Base-by-base conservation (phyloP, 2,888 invertebrate species). In the Eulithis testata region DNA sequence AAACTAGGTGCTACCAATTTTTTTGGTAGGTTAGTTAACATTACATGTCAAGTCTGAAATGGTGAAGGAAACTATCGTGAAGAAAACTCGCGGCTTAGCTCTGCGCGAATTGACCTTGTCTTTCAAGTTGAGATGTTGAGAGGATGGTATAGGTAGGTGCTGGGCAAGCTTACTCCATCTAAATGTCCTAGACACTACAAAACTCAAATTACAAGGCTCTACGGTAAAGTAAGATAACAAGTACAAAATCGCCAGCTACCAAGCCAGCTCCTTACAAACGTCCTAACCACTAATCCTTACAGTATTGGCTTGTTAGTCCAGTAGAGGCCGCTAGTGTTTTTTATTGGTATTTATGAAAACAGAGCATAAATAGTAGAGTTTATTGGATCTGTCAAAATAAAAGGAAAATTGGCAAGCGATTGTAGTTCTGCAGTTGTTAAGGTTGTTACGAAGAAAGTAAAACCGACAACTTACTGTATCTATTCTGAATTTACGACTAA, bases 231-330 rank as follows among this genome's bases (percentile, higher is more conserved):
- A 21, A 21, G 31, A 5, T 31, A 31, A 31, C 31, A 3, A 40
- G 9, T 2, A 14, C n/a, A 5, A 53, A 36, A 44, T 47, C 59
- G 62, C 62, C 8, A 7, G 4, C 2, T 47, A 31, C 47, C 11
- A 8, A 37, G 40, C 69, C 14, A 61, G 63, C 63, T 57, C 69
- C 37, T 63, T 65, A 27, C 11, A 14, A 68, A 70, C 59, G 51
- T 40, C 47, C 44, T 54, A 54, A 66, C 83, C 82, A 87, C 88
- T 86, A 87, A 89, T 89, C 84, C 83, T 81, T 71, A 51, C 79
- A 76, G 79, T 86, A 88, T 86, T 88, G 86, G 87, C 89, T 89
- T 88, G 89, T 90, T 89, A 90, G 87, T 79, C 78, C 82, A 79
- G 77, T 75, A 77, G 72, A 74, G 72, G 68, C 70, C 69, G 73